Percentiles rank a stretch among this genome's conserved stretches.
Evolutionary conservation across 1,140 invertebrate species (phyloP).

Genomic region (Drosophila azteca): DNA sequence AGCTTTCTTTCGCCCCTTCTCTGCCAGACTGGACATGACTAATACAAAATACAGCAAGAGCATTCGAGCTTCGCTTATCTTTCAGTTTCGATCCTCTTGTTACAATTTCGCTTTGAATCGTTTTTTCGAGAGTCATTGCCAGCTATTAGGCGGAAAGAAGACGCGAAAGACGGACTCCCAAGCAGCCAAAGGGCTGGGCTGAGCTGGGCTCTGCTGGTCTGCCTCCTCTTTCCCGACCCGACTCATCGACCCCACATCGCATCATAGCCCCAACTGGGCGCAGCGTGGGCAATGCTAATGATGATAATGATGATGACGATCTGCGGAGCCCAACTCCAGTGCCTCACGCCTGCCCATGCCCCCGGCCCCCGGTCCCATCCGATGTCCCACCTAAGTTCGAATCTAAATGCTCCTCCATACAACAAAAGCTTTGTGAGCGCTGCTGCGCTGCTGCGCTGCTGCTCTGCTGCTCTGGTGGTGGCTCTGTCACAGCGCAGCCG

Average conservation of each 20-base stretch:
- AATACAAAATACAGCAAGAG: conserved; percentile 4
- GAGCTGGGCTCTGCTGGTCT: too few species aligned
- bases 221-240: too few species aligned
- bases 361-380: conserved; percentile 9
- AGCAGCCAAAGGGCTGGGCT: conserved; percentile 14
- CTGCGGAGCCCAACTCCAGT: conserved; percentile 63
- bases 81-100: conserved; percentile 10
- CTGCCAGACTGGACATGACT: too few species aligned
- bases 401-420: conserved; percentile 61
- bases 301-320: conserved; percentile 71
- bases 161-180: conserved; percentile 20
- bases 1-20: too few species aligned
- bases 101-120: conserved; percentile 59
- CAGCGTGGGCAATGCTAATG: conserved; percentile 60
- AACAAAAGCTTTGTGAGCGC: conserved; percentile 19
- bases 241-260: too few species aligned
- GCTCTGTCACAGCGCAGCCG: conserved; percentile 35
- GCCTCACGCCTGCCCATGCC: conserved; percentile 14
- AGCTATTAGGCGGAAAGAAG: conserved; percentile 40
- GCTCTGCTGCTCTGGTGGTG: conserved; percentile 12
- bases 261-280: conserved; percentile 37
- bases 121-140: conserved; percentile 78
- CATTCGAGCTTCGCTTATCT: conserved; percentile 4
- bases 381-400: conserved; percentile 37
- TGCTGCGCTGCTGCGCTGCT: conserved; percentile 12